phyloP scores from a whole-genome alignment of 2,797 vertebrate genomes.

The Sarcophilus harrisii region DNA sequence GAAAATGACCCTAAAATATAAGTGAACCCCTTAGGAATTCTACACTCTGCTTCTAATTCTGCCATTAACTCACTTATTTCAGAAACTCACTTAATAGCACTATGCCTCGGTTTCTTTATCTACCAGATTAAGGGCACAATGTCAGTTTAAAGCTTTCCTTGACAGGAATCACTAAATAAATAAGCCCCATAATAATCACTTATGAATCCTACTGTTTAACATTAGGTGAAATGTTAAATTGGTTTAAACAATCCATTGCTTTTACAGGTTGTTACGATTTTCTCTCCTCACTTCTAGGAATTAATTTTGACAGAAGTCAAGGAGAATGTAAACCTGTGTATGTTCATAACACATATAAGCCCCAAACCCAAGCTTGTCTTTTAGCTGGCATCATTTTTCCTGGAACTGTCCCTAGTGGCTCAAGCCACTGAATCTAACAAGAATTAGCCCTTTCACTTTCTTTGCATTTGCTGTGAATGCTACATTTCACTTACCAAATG shows the following conservation, averaged over 20 bases:
- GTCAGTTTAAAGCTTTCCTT: background rate
- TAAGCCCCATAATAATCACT: background rate
- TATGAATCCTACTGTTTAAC: background rate
- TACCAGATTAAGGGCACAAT: background rate
- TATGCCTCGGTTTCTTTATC: conserved; percentile 61
- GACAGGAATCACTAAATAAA: conserved; percentile 25
- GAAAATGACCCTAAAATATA: conserved; percentile 38
- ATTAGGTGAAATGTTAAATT: conserved; percentile 8
- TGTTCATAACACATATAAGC: conserved; percentile 15
- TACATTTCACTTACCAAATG: conserved; percentile 3
- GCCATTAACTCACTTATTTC: background rate
- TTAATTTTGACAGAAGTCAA: background rate
- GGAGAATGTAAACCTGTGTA: conserved; percentile 18
- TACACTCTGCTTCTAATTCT: conserved; percentile 56
- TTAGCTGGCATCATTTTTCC: background rate
- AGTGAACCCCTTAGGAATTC: conserved; percentile 33
- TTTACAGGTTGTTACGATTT: conserved; percentile 4
- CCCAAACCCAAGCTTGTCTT: background rate
- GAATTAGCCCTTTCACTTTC: conserved; percentile 19
- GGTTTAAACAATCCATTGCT: conserved; percentile 20
- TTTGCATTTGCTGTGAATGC: conserved; percentile 16
- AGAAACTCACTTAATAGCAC: background rate
- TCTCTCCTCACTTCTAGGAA: background rate
- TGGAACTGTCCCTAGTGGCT: conserved; percentile 25
- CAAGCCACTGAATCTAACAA: conserved; percentile 15